Evolutionary conservation across 2,888 invertebrate genomes (phyloP).

Genomic region (Cataglyphis livida): DNA sequence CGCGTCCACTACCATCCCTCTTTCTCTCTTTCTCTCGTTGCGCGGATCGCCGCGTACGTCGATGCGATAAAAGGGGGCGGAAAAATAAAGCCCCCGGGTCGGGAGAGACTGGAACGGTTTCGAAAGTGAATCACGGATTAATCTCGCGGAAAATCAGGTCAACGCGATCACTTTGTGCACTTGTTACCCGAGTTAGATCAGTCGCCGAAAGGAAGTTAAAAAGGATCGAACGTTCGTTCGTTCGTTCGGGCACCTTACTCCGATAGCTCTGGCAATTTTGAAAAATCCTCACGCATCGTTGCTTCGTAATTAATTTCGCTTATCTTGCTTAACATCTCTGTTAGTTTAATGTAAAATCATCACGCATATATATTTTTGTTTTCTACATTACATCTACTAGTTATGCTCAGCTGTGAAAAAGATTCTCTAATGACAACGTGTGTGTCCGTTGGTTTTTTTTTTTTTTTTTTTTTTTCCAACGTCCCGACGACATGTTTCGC

Average conservation of each 20-base stretch:
- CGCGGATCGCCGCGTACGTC: slow-evolving; percentile 34
- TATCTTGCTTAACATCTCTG: neutral
- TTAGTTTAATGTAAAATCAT: neutral
- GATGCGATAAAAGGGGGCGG: slow-evolving; percentile 46
- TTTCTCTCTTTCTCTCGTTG: slow-evolving; percentile 6
- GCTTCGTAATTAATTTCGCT: neutral
- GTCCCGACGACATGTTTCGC: slow-evolving; percentile 47
- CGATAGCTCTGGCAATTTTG: neutral
- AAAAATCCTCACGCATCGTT: neutral
- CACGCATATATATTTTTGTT: neutral
- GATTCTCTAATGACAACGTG: slow-evolving; percentile 46
- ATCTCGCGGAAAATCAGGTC: slow-evolving; percentile 71
- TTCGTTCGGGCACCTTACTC: neutral
- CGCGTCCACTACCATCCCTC: slow-evolving; percentile 21
- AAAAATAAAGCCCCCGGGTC: slow-evolving; percentile 40
- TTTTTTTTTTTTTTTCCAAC: slow-evolving; percentile 40
- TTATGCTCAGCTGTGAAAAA: slow-evolving; percentile 13
- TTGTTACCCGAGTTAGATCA: slow-evolving; percentile 47
- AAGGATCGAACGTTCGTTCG: neutral
- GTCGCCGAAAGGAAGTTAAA: slow-evolving; percentile 21
- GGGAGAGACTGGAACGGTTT: slow-evolving; percentile 45
- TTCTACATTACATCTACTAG: neutral
- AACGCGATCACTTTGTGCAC: slow-evolving; percentile 48
- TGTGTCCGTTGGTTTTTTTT: neutral
- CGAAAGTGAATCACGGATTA: slow-evolving; percentile 61